phyloP scores from a whole-genome alignment of 2,888 invertebrate species.

The Odontocolon sp. region DNA sequence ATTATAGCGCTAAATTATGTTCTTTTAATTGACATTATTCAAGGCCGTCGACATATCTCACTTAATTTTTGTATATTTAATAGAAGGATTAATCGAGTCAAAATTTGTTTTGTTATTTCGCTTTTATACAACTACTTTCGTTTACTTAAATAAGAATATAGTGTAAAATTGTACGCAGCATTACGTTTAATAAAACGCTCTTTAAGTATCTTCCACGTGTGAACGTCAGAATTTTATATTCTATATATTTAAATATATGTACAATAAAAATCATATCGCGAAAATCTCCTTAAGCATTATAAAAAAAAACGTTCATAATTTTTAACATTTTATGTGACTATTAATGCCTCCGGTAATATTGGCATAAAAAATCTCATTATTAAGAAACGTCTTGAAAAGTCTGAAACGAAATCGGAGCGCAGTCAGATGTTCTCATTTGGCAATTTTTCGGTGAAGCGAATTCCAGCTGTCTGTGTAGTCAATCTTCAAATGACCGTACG shows the following conservation, averaged over 20 bases:
- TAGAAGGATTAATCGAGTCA: neutral
- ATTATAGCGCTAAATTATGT: too few species aligned
- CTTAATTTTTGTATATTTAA: slow-evolving; percentile 8
- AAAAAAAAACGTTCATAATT: neutral
- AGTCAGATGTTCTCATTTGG: slow-evolving; percentile 78
- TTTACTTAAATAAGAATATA: neutral
- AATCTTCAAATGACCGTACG: slow-evolving; percentile 90
- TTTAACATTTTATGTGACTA: neutral
- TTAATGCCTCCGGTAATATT: neutral
- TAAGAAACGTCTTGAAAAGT: neutral
- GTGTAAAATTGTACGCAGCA: neutral
- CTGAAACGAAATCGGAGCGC: neutral
- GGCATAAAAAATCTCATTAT: neutral
- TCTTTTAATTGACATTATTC: too few species aligned
- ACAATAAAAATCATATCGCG: slow-evolving; percentile 31
- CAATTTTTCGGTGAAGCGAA: slow-evolving; percentile 89
- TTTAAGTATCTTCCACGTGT: too few species aligned
- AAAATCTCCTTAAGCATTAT: slow-evolving; percentile 5
- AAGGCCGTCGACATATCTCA: neutral
- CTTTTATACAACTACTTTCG: neutral
- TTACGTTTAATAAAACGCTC: neutral
- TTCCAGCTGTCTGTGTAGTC: slow-evolving; percentile 93
- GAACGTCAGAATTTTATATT: too few species aligned
- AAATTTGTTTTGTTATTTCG: slow-evolving; percentile 7
- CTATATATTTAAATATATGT: slow-evolving; percentile 2